A percentile compares a stretch with the other conserved stretches of the same genome.
phyloP scores from a whole-genome alignment of 2,797 vertebrate genomes.

The Coregonus sp. region DNA sequence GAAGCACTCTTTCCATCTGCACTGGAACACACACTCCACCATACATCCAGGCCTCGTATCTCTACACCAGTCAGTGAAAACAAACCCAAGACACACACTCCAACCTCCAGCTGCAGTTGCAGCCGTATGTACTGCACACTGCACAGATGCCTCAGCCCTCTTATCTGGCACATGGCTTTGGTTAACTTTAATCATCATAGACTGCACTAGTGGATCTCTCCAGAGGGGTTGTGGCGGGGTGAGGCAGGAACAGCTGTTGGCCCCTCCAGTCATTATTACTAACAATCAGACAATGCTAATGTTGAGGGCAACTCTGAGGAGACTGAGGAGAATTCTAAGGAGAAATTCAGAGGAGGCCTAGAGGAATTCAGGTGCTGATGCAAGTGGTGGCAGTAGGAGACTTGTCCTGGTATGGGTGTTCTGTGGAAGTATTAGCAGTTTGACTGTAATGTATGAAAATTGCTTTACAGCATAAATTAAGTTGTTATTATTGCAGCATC shows the following conservation, averaged over 20 bases:
- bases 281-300: conserved; percentile 16
- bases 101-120: background rate
- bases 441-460: background rate
- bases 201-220: background rate
- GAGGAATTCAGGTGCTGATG: background rate
- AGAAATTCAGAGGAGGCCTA: background rate
- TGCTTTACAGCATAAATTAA: background rate
- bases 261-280: conserved; percentile 13
- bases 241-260: conserved; percentile 35
- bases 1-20: conserved; percentile 14
- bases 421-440: background rate
- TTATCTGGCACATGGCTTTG: background rate
- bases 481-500: background rate
- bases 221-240: background rate
- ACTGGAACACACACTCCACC: background rate
- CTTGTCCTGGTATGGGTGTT: background rate
- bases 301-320: background rate
- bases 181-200: conserved; percentile 1
- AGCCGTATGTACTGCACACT: background rate
- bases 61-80: too few species aligned
- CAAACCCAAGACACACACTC: background rate
- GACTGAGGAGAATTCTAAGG: background rate
- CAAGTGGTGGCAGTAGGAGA: background rate
- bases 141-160: background rate
- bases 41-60: too few species aligned